Base-by-base conservation (phyloP, 92 coral and sea anemone species). In the Ricordea florida region DNA sequence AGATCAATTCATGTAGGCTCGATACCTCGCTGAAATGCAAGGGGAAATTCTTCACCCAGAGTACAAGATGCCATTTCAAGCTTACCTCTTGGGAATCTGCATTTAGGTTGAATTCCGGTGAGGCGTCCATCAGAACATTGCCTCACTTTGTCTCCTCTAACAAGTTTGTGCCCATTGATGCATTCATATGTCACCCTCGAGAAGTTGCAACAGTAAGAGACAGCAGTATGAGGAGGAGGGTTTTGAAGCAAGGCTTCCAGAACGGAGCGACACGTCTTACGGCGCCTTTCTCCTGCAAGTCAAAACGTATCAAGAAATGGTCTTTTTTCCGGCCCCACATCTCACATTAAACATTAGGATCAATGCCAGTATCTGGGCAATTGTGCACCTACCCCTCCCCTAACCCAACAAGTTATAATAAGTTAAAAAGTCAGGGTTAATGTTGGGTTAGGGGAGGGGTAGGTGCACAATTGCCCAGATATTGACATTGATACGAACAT, bases 1-100 rank as follows among this genome's bases (percentile, higher is more conserved):
- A 31, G 21, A 27, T 36, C 8, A 10, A 32, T 3, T 32, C 20
- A 25, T 6, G 21, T 11, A 48, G 45, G n/a, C 9, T 8, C 45
- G 45, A 38, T 9, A 38, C n/a, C 9, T 38, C n/a, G 9, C n/a
- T 8, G 45, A 38, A n/a, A 9, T 16, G n/a, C n/a, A n/a, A n/a
- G n/a, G n/a, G n/a, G 29, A 55, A 5, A 37, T 5, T 17, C 57
- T 17, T 24, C 18, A 48, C 18, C 14, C 57, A 48, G 6, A 48
- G 8, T 7, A 16, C 21, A 13, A 13, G n/a, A n/a, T n/a, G n/a
- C 11, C 24, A 6, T 29, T 18, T 1, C 26, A n/a, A n/a, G n/a
- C n/a, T 49, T 62, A 87, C 92, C 92, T 87, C 60, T 48, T 65
- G 92, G 92, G 38, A 81, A 81, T 64, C 38, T 74, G 36, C 92